Base-by-base conservation (phyloP, 2,797 vertebrate species). In the Clarias laeviceps region DNA sequence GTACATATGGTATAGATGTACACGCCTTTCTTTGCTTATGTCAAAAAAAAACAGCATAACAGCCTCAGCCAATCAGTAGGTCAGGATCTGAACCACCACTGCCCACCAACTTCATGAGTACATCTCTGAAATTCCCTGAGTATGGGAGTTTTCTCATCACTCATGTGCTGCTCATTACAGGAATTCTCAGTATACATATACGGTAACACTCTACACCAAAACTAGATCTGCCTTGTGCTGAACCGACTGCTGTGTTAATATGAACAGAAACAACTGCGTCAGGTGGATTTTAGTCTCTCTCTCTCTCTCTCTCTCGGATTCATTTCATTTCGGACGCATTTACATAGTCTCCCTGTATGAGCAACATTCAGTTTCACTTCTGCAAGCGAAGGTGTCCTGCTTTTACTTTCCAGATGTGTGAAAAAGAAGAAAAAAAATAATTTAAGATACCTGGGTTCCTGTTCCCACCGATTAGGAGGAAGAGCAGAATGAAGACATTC, bases 371-470 rank as follows among this genome's bases (percentile, higher is more conserved):
- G 22, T 40, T 79, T 62, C 22, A 59, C 18, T 59, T 7, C 74
- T 57, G 74, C 22, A 9, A 32, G 50, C 8, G 18, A 76, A 18
- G 57, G 12, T 24, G 56, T 78, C 56, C 20, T 2, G 56, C 17
- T 78, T 77, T 77, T 57, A 56, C 50, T 76, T 34, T 61, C 56
- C 76, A 78, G 29, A 61, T 17, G 56, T 79, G 73, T 62, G 34
- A 61, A 40, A n/a, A 54, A 54, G 50, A 54, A 61, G 20, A 32
- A 37, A 22, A 78, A 15, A 24, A 61, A 32, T 27, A 1, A 17
- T 56, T 57, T 4, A 3, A 20, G 72, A 14, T 74, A 27, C 9
- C 45, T 37, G 54, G n/a, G 22, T 64, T 54, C 50, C 50, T 54
- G 50, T 54, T 54, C 50, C 50, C 50, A 54, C 50, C 12, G 50